Percentiles rank a stretch among this genome's conserved stretches.
phyloP scores from a whole-genome alignment of 2,113 vertebrate species.

The Daboia siamensis region DNA sequence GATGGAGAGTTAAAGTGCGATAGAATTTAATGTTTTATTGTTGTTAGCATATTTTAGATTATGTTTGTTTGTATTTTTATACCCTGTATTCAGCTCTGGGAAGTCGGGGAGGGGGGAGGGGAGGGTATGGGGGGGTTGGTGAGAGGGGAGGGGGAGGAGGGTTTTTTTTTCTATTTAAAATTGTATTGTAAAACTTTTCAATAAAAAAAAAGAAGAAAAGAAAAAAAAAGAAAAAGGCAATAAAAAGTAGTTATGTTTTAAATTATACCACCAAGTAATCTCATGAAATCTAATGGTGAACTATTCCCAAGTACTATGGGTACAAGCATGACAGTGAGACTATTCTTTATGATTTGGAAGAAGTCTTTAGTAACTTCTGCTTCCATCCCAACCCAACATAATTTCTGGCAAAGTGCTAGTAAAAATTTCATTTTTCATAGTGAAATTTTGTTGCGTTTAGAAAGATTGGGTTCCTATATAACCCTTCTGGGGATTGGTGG shows the following conservation, averaged over 20 bases:
- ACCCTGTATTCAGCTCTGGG: too few species aligned
- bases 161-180: too few species aligned
- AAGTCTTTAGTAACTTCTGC: conserved; percentile 42
- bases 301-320: conserved; percentile 62
- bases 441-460: conserved; percentile 53
- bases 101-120: too few species aligned
- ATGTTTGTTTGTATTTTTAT: too few species aligned
- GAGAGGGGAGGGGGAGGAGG: too few species aligned
- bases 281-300: conserved; percentile 70
- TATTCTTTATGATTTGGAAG: conserved; percentile 62
- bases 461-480: conserved; percentile 52
- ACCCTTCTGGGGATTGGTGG: conserved; percentile 53
- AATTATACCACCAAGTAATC: conserved; percentile 70
- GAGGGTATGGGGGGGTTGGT: too few species aligned
- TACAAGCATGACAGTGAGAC: conserved; percentile 58
- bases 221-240: conserved; percentile 53
- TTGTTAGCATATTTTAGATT: too few species aligned
- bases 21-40: too few species aligned
- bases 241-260: conserved; percentile 63
- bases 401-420: conserved; percentile 48
- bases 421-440: conserved; percentile 46
- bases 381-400: neutral
- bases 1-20: too few species aligned
- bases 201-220: too few species aligned
- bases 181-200: too few species aligned